Evolutionary conservation across 2,113 vertebrate genomes (phyloP).

Genomic region (Upupa epops): DNA sequence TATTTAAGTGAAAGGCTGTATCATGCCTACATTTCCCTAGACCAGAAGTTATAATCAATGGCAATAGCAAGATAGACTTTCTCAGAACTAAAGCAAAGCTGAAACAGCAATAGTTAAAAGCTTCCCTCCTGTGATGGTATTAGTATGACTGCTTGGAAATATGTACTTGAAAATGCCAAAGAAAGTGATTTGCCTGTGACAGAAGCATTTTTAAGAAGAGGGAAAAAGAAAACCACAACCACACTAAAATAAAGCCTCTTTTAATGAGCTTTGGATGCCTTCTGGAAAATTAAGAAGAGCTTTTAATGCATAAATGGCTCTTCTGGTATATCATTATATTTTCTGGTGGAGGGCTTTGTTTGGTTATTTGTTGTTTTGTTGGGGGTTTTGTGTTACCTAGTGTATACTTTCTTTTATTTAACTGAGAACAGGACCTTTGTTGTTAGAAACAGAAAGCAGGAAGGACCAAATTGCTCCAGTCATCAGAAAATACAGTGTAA

Average conservation of each 20-base stretch:
- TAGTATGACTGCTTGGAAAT: slow-evolving; percentile 53
- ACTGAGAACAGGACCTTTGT: slow-evolving; percentile 41
- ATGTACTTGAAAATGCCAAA: slow-evolving; percentile 38
- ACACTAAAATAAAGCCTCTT: slow-evolving; percentile 55
- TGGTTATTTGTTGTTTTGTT: neutral
- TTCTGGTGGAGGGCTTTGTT: slow-evolving; percentile 27
- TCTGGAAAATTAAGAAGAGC: slow-evolving; percentile 35
- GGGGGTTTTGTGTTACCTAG: neutral
- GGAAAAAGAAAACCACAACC: slow-evolving; percentile 62
- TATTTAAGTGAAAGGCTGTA: neutral
- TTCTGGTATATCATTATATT: slow-evolving; percentile 43
- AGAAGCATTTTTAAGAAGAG: slow-evolving; percentile 45
- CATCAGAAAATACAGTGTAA: slow-evolving; percentile 52
- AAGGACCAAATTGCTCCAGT: slow-evolving; percentile 18
- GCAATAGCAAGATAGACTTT: neutral
- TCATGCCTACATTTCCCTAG: neutral
- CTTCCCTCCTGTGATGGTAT: slow-evolving; percentile 38
- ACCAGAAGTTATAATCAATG: neutral
- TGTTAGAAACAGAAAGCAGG: slow-evolving; percentile 60
- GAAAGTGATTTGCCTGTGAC: slow-evolving; percentile 63
- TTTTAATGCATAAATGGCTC: slow-evolving; percentile 32
- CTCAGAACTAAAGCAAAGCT: neutral
- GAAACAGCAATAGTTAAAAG: slow-evolving; percentile 38
- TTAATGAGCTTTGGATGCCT: slow-evolving; percentile 59
- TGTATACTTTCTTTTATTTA: neutral